Conservation (phyloP, 2,113 vertebrate genomes). For the Rhinoderma darwinii region DNA sequence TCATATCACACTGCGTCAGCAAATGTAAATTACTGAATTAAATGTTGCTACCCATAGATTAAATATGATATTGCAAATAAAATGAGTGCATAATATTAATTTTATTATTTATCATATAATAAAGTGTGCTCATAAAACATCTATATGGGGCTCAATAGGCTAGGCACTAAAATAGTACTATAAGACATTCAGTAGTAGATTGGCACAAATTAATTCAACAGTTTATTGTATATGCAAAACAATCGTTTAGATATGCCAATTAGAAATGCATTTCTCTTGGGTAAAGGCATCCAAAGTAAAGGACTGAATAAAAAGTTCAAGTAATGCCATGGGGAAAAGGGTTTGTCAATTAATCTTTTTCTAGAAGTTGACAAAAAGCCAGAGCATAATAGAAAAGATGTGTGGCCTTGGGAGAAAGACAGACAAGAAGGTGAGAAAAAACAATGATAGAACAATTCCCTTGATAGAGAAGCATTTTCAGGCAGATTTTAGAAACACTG, state of each 20-base stretch:
- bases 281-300: constrained; percentile 9
- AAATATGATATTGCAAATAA: no score
- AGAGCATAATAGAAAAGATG: constrained; percentile 11
- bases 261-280: constrained; percentile 18
- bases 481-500: background rate
- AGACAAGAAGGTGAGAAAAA: background rate
- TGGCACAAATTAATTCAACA: background rate
- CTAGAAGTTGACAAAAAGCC: constrained; percentile 18
- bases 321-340: constrained; percentile 3
- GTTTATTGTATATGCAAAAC: constrained; percentile 11
- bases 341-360: constrained; percentile 24
- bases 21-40: no score
- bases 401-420: constrained; percentile 1
- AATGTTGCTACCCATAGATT: no score
- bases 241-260: constrained; percentile 5
- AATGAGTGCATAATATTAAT: no score
- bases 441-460: background rate
- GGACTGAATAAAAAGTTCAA: constrained; percentile 14
- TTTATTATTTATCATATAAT: no score
- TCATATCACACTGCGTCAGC: no score
- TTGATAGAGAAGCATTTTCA: background rate
- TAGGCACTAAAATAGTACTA: background rate
- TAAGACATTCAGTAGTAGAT: background rate
- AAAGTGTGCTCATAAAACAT: background rate
- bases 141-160: background rate